These are phyloP conservation scores for Accipiter cooperii DNA, from an alignment of 2,113 vertebrate species.

Conservation along the genomic window DNA sequence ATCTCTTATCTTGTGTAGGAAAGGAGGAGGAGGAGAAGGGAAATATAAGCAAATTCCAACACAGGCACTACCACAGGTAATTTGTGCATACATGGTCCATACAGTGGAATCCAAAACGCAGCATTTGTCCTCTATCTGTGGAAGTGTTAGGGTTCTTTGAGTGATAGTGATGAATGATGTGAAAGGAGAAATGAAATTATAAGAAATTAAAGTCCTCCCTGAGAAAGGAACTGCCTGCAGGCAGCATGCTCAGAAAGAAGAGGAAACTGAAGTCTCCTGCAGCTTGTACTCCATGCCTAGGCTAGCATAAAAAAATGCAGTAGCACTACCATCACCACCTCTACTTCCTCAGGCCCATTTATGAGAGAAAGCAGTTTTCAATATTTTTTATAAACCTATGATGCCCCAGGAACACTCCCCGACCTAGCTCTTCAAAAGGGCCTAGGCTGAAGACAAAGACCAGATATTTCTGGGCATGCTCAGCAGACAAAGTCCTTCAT, in stretches of 20 bases:
- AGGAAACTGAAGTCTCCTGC: not conserved
- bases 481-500: not conserved
- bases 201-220: not conserved
- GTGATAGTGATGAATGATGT: not conserved
- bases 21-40: not conserved
- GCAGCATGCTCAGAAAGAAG: not conserved
- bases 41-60: not conserved
- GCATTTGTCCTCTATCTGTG: not conserved
- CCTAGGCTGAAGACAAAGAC: not conserved
- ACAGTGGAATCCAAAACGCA: not conserved
- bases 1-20: not conserved
- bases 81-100: not conserved
- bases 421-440: not conserved
- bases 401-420: not conserved
- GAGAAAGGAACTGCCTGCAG: not conserved
- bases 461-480: not conserved
- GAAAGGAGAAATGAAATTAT: not conserved
- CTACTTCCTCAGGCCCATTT: not conserved
- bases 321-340: not conserved
- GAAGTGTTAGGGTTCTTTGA: not conserved
- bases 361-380: not conserved
- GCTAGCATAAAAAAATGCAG: not conserved
- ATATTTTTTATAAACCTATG: not conserved
- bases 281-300: not conserved
- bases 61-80: not conserved